phyloP scores from a whole-genome alignment of 2,797 vertebrate genomes.

The Cryptoblepharus egeriae region DNA sequence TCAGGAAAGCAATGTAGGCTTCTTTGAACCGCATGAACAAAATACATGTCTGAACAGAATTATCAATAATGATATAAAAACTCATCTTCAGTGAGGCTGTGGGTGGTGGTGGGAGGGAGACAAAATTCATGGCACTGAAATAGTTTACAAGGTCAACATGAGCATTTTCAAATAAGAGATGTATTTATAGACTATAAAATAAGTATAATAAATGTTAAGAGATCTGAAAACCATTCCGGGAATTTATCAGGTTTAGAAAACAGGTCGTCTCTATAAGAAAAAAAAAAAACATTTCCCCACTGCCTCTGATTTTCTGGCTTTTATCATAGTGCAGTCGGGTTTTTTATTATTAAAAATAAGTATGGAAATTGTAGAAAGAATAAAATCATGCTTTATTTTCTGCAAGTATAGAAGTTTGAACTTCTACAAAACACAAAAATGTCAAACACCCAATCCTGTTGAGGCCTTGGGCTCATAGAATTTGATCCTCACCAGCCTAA shows the following conservation, averaged over 20 bases:
- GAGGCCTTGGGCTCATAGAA: too few relatives aligned
- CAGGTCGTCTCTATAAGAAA: conserved; percentile 21
- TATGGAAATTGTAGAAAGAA: background rate
- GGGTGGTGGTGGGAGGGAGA: conserved; percentile 8
- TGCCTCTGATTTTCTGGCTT: conserved; percentile 12
- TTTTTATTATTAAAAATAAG: background rate
- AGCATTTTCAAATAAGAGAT: conserved; percentile 9
- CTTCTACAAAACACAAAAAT: background rate
- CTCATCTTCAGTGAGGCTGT: conserved; percentile 5
- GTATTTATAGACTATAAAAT: conserved; percentile 32
- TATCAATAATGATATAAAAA: conserved; percentile 48
- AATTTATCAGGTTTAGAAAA: conserved; percentile 46
- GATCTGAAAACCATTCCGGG: conserved; percentile 17
- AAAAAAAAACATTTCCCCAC: too few relatives aligned
- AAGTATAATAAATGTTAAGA: conserved; percentile 32
- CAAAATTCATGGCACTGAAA: conserved; percentile 31
- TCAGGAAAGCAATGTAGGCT: background rate
- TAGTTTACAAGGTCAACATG: conserved; percentile 37
- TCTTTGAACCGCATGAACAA: background rate
- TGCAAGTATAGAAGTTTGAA: conserved; percentile 11
- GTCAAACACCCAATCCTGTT: too few relatives aligned
- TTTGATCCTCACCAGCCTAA: too few relatives aligned
- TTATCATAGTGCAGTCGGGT: conserved; percentile 14
- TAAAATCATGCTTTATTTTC: background rate
- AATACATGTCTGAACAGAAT: conserved; percentile 35